Conservation (phyloP, 2,888 invertebrate species). For the Branchipolynoe longqiensis region DNA sequence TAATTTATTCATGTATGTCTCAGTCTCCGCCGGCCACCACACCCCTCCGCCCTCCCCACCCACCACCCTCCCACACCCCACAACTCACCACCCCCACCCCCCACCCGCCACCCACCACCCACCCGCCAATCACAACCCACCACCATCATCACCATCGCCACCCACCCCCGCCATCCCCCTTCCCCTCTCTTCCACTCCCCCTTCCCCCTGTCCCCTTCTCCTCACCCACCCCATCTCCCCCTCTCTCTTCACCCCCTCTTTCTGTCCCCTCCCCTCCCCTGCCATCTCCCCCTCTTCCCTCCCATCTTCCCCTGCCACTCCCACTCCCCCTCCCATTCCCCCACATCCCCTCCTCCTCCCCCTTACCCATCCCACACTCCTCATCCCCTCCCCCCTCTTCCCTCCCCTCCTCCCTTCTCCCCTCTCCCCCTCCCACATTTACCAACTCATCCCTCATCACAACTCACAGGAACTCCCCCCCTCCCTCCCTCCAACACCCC, state of each 20-base stretch:
- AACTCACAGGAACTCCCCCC: no score
- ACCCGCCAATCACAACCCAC: no score
- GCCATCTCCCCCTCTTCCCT: neutral
- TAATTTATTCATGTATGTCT: slow-evolving; percentile 58
- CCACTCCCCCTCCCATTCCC: slow-evolving; percentile 15
- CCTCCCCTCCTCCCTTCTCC: no score
- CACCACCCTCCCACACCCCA: neutral
- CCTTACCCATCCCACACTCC: no score
- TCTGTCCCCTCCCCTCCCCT: neutral
- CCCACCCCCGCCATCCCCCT: no score
- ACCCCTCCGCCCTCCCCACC: neutral
- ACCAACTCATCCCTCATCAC: no score
- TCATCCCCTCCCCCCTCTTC: no score
- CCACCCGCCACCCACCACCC: no score
- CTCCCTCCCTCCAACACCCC: neutral
- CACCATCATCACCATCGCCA: no score
- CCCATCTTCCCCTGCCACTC: neutral
- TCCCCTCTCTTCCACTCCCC: slow-evolving; percentile 8
- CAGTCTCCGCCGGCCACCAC: slow-evolving; percentile 28
- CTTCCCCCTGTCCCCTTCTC: neutral
- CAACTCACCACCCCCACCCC: neutral
- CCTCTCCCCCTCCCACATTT: no score
- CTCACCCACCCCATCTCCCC: neutral
- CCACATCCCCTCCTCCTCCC: no score
- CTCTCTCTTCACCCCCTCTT: neutral